Evolutionary conservation across 2,113 vertebrate genomes (phyloP), one percentile per base, ranked within the genome.

Genomic region (Nanorana parkeri): DNA sequence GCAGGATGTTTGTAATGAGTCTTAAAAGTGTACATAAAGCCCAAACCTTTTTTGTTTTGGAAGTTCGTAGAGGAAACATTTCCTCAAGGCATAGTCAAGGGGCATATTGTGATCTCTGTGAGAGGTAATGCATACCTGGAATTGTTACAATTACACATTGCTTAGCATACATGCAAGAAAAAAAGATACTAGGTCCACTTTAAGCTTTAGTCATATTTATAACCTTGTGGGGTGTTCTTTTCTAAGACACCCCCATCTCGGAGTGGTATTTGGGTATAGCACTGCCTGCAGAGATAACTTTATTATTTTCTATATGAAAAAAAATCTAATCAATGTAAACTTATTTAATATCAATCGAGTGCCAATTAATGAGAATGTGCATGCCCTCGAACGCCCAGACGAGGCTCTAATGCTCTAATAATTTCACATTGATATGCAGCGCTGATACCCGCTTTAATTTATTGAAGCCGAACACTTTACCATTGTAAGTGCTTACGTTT

Each of bases 371-470:
- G 65, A 79, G 71, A 5, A n/a, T 56, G 32, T 52, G 26, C 56
- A 20, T 79, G 64, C 72, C 80, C 72, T 65, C 64, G 13, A 36
- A 74, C 41, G 20, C 52, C 64, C 58, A 1, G 23, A 17, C 52
- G 8, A 17, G 77, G 68, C 72, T 68, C 64, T 75, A 92, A 89
- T 90, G 88, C 88, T 90, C 84, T 89, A 89, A 90, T 92, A 92
- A 92, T 93, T 93, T 91, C 92, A 89, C 90, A 91, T 91, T 90
- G 92, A 89, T 91, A 90, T 91, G 88, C 89, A 90, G 86, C 89
- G 83, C 76, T 90, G 88, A 90, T 91, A 92, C 91, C 90, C 88
- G 84, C 87, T 89, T 90, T 89, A 88, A 91, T 92, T 92, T 92
- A 92, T 91, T 91, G 90, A 83, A 89, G 87, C n/a, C 17, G 10